phyloP scores from a whole-genome alignment of 2,113 vertebrate genomes.

The Phalacrocorax carbo region DNA sequence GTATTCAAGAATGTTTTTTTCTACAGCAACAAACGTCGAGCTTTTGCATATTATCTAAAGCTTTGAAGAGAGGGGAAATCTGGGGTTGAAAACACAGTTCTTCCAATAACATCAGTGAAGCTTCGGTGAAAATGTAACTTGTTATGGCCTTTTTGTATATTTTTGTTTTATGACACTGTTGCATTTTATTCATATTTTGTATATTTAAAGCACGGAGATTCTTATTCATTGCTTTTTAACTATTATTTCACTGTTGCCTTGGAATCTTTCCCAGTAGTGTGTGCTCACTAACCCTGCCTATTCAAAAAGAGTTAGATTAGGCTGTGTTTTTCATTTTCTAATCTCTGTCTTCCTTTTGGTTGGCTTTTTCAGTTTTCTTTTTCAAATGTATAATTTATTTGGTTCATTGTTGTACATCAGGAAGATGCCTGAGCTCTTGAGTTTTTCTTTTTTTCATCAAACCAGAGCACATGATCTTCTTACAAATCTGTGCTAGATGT shows the following conservation, averaged over 20 bases:
- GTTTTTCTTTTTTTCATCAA: neutral
- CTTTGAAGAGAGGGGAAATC: neutral
- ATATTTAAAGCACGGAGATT: neutral
- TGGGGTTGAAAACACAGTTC: neutral
- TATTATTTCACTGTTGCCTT: neutral
- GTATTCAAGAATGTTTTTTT: neutral
- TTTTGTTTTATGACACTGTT: neutral
- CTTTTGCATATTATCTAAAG: neutral
- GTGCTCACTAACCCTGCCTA: neutral
- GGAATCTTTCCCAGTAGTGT: neutral
- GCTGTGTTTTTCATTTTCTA: neutral
- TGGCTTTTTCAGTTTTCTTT: neutral
- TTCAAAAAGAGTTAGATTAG: neutral
- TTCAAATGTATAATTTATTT: neutral
- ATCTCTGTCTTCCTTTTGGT: neutral
- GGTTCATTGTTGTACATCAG: neutral
- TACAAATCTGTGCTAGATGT: neutral
- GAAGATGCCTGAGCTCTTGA: neutral
- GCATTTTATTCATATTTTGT: neutral
- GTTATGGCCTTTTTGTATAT: neutral
- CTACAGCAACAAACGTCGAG: neutral
- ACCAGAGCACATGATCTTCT: neutral
- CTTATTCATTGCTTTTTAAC: neutral
- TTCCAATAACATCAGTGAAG: neutral
- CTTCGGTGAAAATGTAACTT: neutral